A percentile compares a stretch with the other conserved stretches of the same genome.
Evolutionary conservation across 2,113 vertebrate species (phyloP).

Genomic region (Menura novaehollandiae): DNA sequence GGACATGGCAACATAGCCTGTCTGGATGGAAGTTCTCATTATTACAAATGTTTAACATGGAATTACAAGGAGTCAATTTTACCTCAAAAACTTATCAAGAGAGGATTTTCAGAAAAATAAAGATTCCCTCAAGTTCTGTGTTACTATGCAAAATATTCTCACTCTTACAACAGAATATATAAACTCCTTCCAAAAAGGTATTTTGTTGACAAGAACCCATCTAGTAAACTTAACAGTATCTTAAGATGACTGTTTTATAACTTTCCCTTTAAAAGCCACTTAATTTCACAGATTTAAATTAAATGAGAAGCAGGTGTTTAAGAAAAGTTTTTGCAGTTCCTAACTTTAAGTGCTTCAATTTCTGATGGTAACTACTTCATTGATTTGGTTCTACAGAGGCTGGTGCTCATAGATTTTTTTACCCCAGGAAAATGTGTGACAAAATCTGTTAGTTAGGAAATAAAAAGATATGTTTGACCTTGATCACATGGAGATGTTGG

Average conservation of each 20-base stretch:
- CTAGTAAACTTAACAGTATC: not conserved
- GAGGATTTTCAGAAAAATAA: not conserved
- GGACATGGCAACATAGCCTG: not conserved
- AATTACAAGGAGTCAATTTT: not conserved
- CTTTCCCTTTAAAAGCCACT: not conserved
- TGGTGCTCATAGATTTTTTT: not conserved
- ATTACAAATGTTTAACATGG: not conserved
- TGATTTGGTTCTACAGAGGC: not conserved
- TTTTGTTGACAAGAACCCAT: not conserved
- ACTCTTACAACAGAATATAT: not conserved
- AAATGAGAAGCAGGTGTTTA: not conserved
- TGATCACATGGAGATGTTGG: conserved; percentile 94
- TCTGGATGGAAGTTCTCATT: not conserved
- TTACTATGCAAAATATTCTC: not conserved
- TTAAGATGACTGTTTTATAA: not conserved
- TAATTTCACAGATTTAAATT: not conserved
- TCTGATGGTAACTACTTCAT: not conserved
- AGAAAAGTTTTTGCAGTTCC: not conserved
- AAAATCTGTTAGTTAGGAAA: not conserved
- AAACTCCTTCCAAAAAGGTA: not conserved
- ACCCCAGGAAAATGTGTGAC: not conserved
- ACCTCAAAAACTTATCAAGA: not conserved
- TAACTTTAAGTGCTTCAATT: not conserved
- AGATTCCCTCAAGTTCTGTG: not conserved
- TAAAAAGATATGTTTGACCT: conserved; percentile 70